phyloP scores from a whole-genome alignment of 2,797 vertebrate species.

The Enteromius afrohamiltoni region DNA sequence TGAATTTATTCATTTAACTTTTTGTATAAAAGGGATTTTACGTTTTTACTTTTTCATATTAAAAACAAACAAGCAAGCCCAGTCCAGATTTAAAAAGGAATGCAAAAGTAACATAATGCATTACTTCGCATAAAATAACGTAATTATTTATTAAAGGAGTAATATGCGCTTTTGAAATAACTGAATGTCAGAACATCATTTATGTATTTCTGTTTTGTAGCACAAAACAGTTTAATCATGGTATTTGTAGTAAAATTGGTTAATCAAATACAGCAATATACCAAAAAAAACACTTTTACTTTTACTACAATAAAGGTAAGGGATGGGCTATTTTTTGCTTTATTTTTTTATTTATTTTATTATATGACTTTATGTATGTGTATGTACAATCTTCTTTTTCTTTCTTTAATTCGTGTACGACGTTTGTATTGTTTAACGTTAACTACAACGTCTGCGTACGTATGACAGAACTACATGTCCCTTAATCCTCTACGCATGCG shows the following conservation, averaged over 20 bases:
- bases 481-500: slow-evolving; percentile 63
- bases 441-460: background rate
- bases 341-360: background rate
- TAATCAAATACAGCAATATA: too few species aligned
- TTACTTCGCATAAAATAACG: background rate
- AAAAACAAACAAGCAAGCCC: background rate
- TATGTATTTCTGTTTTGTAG: background rate
- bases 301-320: background rate
- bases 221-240: too few species aligned
- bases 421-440: background rate
- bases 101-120: background rate
- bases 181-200: background rate
- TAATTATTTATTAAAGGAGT: background rate
- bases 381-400: background rate
- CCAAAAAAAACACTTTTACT: background rate
- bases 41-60: background rate
- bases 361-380: background rate
- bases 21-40: background rate
- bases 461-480: slow-evolving; percentile 66
- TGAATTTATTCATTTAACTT: too few species aligned
- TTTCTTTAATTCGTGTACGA: background rate
- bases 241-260: too few species aligned
- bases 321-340: background rate
- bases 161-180: background rate
- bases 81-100: background rate